A percentile compares a stretch with the other conserved stretches of the same genome.
Conservation (phyloP, 2,888 invertebrate genomes). For the Sarcophaga variegata region DNA sequence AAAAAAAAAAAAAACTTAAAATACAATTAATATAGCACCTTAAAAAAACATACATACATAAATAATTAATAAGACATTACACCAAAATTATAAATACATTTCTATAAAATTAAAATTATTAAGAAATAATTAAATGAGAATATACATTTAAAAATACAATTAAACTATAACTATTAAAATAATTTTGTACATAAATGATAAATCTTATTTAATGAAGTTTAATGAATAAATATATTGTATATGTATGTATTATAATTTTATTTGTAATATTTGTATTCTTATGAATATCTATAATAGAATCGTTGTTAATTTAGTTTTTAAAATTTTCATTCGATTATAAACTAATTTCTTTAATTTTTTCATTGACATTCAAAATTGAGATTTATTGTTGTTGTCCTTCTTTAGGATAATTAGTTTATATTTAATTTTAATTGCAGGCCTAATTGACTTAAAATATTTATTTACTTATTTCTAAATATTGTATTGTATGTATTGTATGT, state of each 20-base stretch:
- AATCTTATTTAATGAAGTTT: background rate
- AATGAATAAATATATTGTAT: background rate
- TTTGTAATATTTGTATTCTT: conserved; percentile 24
- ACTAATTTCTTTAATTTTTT: background rate
- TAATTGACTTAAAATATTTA: conserved; percentile 57
- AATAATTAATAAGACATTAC: conserved; percentile 3
- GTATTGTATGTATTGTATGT: conserved; percentile 23
- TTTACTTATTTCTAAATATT: background rate
- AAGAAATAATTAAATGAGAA: background rate
- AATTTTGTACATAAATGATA: conserved; percentile 34
- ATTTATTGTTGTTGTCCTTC: background rate
- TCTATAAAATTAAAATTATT: conserved; percentile 19
- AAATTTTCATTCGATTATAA: background rate
- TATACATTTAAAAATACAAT: conserved; percentile 6
- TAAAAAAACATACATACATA: conserved; percentile 37
- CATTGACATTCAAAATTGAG: conserved; percentile 15
- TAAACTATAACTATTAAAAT: background rate
- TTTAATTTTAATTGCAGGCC: conserved; percentile 52
- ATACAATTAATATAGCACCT: conserved; percentile 58
- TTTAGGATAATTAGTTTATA: background rate
- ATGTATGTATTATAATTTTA: conserved; percentile 2
- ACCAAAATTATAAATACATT: background rate
- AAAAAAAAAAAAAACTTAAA: conserved; percentile 24
- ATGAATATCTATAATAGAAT: conserved; percentile 27
- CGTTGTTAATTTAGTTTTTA: conserved; percentile 36